Evolutionary conservation across 2,113 vertebrate genomes (phyloP), one percentile per base, ranked within the genome.

Genomic region (Athene noctua): DNA sequence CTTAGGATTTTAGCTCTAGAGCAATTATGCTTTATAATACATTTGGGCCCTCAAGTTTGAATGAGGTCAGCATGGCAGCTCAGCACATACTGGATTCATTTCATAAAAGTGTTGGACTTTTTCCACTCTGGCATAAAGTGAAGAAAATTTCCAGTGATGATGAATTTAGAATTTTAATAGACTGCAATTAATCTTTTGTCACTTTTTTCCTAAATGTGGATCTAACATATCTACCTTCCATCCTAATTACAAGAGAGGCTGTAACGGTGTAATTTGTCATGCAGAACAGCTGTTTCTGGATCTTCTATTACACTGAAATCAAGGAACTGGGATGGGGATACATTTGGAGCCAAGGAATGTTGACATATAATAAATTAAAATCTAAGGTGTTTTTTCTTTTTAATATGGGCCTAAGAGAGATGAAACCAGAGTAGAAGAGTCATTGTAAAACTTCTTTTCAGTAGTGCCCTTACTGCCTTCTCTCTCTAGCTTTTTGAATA

Each of bases 111-210:
- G 68, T 40, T 94, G 82, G 88, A 96, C 88, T 95, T 75, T 58
- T 97, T 95, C 87, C 32, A 54, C 95, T 88, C 67, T 93, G 91
- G 70, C 55, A 93, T 91, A 63, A 95, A 97, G 73, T 38, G 40
- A 94, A 52, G 38, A 88, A 95, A 92, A 94, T 86, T 86, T 95
- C 79, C 92, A 97, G 83, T 80, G 80, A 94, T 90, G 89, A 97
- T 96, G 67, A 95, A 92, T 79, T 95, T 92, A 94, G 96, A 98
- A 98, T 98, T 97, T 98, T 97, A 98, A 98, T 97, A 93, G 75
- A 62, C 51, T 84, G 25, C 83, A 97, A 97, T 98, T 96, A 98
- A 98, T 97, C 82, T 97, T 97, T 85, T 80, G 83, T 83, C 67
- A 11, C 19, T 95, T 96, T 85, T 59, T 74, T 19, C 44, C 32